Base-by-base conservation (phyloP, 1,140 invertebrate genomes). In the Drosophila navojoa region DNA sequence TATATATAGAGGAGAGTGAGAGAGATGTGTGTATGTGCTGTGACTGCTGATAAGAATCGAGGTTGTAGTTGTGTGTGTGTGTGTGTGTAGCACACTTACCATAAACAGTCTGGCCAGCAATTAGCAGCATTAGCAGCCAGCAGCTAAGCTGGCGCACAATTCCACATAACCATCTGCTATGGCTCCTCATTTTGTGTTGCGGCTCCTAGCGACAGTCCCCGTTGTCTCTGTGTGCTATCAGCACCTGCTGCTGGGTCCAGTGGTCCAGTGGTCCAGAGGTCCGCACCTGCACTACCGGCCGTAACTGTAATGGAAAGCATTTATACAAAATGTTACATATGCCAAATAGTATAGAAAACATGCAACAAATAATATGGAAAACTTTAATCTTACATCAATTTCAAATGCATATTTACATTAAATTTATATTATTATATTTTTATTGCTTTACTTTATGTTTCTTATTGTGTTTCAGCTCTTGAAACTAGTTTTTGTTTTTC, bases 81-180 rank as follows among this genome's bases (percentile, higher is more conserved):
- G 29, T 35, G 15, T 11, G 32, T 32, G 32, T 9, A 19, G 25
- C 11, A 62, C 69, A 89, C 84, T 89, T 90, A 89, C 84, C 84
- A 76, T 85, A 84, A 90, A 90, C 77, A 80, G 79, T 81, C 57
- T 84, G 74, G 64, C 71, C 85, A 84, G 80, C 85, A 89, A 89
- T 89, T 89, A 89, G 85, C 74, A 89, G 54, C 68, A 84, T 90
- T 75, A 89, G 61, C 67, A 76, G 62, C 60, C 75, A 79, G 55
- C 70, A 75, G 49, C 67, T 60, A 55, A 71, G 68, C 68, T 45
- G 25, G 11, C 71, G 59, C 49, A 71, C 45, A 77, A 67, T 60
- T 61, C 54, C 49, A 45, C 29, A 60, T 9, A 16, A 47, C 61
- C 58, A 59, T 62, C 60, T 71, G 52, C 50, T 50, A 22, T 35